Conservation (phyloP, 92 coral and sea anemone genomes). For the Paramuricea clavata region DNA sequence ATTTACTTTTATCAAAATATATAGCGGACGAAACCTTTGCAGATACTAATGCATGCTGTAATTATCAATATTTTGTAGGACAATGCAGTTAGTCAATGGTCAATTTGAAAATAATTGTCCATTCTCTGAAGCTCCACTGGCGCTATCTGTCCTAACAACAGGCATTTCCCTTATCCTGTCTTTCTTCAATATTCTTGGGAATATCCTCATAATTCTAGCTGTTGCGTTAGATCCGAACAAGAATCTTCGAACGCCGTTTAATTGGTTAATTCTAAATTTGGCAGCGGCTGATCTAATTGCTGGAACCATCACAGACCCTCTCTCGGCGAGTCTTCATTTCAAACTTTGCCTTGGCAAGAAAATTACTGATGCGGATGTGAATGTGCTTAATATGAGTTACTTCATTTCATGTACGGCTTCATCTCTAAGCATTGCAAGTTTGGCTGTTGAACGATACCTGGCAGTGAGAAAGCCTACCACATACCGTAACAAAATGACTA, state of each 20-base stretch:
- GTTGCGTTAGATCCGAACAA: neutral
- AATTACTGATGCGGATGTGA: neutral
- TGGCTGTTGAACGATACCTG: neutral
- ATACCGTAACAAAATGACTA: neutral
- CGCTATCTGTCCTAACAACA: neutral
- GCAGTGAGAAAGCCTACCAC: neutral
- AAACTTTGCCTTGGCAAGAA: neutral
- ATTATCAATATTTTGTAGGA: too few species aligned
- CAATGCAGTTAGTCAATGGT: neutral
- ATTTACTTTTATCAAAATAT: too few species aligned
- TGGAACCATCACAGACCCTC: neutral
- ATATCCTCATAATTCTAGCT: neutral
- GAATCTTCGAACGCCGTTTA: neutral
- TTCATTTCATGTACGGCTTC: constrained; percentile 5
- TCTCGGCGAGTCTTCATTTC: neutral
- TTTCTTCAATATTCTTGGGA: neutral
- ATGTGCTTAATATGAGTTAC: neutral
- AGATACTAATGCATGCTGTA: too few species aligned
- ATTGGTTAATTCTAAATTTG: neutral
- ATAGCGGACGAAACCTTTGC: too few species aligned
- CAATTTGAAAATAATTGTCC: neutral
- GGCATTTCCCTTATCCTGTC: neutral
- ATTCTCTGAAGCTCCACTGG: neutral
- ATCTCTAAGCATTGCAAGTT: neutral
- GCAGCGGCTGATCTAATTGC: neutral